phyloP scores from a whole-genome alignment of 2,797 vertebrate species.

The Synaphobranchus kaupii region DNA sequence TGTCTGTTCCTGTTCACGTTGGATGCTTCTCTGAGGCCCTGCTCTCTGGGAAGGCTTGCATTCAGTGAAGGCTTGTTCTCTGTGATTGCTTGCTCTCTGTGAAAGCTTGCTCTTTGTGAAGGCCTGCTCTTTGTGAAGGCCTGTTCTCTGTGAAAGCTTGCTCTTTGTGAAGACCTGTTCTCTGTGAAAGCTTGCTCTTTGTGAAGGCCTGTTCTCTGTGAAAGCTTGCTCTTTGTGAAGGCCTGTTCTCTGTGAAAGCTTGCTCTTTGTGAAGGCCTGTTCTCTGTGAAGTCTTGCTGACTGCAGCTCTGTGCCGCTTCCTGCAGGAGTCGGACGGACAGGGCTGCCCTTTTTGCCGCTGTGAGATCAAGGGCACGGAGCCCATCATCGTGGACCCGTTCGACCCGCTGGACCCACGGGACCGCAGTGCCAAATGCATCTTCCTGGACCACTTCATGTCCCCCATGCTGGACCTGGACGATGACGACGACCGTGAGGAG shows the following conservation, averaged over 20 bases:
- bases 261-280: not conserved
- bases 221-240: not conserved
- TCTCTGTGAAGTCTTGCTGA: not conserved
- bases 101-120: not conserved
- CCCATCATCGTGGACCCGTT: slow-evolving; percentile 94
- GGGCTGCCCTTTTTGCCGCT: slow-evolving; percentile 93
- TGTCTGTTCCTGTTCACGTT: not conserved
- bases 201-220: not conserved
- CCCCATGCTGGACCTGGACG: slow-evolving; percentile 88
- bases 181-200: not conserved
- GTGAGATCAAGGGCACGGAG: slow-evolving; percentile 95
- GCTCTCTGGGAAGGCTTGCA: not conserved
- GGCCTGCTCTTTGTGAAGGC: not conserved
- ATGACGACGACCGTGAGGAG: slow-evolving; percentile 88
- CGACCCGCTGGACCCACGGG: slow-evolving; percentile 88
- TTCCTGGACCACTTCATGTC: slow-evolving; percentile 85
- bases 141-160: not conserved
- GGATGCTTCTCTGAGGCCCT: not conserved
- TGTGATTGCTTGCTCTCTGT: not conserved
- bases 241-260: not conserved
- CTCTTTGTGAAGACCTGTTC: not conserved
- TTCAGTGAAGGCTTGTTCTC: not conserved
- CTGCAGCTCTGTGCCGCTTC: slow-evolving; percentile 10
- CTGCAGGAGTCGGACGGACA: slow-evolving; percentile 92
- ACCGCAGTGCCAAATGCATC: slow-evolving; percentile 84